These are phyloP conservation scores for Caenorhabditis sulstoni DNA, from an alignment of 2,888 invertebrate species.

Conservation along the genomic window DNA sequence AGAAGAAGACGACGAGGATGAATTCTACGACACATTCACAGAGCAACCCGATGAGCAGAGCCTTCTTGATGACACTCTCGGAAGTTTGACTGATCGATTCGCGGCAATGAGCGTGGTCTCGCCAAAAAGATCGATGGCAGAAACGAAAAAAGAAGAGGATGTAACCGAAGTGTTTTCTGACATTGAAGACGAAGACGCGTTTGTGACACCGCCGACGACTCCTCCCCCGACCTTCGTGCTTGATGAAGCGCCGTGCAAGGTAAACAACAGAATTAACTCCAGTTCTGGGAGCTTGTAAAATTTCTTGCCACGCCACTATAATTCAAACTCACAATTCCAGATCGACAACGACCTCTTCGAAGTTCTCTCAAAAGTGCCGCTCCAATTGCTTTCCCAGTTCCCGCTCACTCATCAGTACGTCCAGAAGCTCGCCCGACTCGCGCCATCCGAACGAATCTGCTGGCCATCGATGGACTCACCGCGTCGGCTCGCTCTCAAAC, in stretches of 20 bases:
- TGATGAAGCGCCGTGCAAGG: slow-evolving; percentile 60
- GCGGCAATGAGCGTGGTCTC: slow-evolving; percentile 47
- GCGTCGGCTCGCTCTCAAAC: neutral
- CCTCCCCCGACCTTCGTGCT: slow-evolving; percentile 59
- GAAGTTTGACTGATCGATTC: slow-evolving; percentile 43
- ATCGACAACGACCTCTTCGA: slow-evolving; percentile 53
- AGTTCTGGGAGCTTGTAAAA: slow-evolving; percentile 4
- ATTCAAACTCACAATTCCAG: slow-evolving; percentile 18
- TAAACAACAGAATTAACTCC: no score
- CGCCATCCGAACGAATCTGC: slow-evolving; percentile 9
- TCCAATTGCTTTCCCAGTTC: neutral
- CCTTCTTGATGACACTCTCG: slow-evolving; percentile 47
- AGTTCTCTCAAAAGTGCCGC: slow-evolving; percentile 28
- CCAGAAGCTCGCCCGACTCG: slow-evolving; percentile 19
- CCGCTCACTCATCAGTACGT: slow-evolving; percentile 29
- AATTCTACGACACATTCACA: slow-evolving; percentile 49
- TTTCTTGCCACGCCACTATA: neutral
- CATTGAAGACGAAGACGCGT: slow-evolving; percentile 45
- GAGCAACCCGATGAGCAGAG: slow-evolving; percentile 5
- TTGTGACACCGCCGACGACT: slow-evolving; percentile 55
- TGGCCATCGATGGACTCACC: slow-evolving; percentile 40
- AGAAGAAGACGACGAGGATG: slow-evolving; percentile 22
- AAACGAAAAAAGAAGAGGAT: neutral
- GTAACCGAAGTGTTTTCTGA: slow-evolving; percentile 6
- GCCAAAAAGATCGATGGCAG: slow-evolving; percentile 8